phyloP scores from a whole-genome alignment of 2,113 vertebrate genomes.

The Struthidea cinerea region DNA sequence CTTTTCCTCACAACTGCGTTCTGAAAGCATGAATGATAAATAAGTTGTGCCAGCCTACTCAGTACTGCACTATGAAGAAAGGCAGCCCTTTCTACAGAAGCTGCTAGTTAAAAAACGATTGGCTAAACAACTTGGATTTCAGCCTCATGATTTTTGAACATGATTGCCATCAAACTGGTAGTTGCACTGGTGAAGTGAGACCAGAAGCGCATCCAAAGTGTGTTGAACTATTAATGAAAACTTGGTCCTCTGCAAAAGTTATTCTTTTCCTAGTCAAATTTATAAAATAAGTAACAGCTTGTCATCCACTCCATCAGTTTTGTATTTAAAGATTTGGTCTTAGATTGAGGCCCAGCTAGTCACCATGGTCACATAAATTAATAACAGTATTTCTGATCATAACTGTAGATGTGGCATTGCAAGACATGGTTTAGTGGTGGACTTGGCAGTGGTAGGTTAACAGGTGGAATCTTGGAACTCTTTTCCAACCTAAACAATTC shows the following conservation, averaged over 20 bases:
- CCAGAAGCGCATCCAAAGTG: background rate
- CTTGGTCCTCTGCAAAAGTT: background rate
- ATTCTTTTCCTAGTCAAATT: background rate
- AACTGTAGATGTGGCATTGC: background rate
- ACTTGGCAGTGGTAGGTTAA: background rate
- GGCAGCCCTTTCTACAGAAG: background rate
- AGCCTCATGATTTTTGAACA: background rate
- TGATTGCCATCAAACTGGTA: background rate
- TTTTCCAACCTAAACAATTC: background rate
- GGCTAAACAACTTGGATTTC: background rate
- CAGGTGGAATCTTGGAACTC: background rate
- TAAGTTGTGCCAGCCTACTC: background rate
- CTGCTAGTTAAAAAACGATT: background rate
- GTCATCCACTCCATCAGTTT: background rate
- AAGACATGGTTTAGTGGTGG: background rate
- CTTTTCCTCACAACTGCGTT: background rate
- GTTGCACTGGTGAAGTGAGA: background rate
- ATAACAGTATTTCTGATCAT: background rate
- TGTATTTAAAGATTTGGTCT: background rate
- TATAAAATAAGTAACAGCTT: background rate
- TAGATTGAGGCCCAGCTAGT: background rate
- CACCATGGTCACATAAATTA: background rate
- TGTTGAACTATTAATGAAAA: background rate
- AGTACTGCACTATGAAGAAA: background rate
- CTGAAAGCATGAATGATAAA: background rate